Evolutionary conservation across 2,113 vertebrate species (phyloP).

Genomic region (Mirounga angustirostris): DNA sequence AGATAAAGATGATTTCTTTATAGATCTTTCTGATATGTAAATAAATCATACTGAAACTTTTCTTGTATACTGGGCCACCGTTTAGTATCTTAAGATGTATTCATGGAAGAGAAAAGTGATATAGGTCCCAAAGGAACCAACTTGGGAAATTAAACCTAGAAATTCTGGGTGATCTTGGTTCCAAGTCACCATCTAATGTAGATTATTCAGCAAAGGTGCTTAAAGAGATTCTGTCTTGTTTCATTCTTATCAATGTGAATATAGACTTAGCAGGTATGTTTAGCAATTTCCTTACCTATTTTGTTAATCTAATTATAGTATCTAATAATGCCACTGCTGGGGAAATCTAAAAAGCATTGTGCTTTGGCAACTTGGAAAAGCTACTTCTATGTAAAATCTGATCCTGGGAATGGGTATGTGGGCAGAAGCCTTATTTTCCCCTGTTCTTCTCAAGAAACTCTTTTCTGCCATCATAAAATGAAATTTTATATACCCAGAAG

Average conservation of each 20-base stretch:
- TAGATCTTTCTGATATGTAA: not conserved
- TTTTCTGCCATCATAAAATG: not conserved
- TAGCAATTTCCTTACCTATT: not conserved
- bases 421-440: not conserved
- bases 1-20: not conserved
- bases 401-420: not conserved
- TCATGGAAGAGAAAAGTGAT: not conserved
- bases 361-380: not conserved
- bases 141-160: conserved; percentile 2
- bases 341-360: not conserved
- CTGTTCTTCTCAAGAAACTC: not conserved
- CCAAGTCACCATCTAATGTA: not conserved
- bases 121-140: not conserved
- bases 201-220: not conserved
- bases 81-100: not conserved
- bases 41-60: not conserved
- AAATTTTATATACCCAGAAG: not conserved
- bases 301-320: not conserved
- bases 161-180: not conserved
- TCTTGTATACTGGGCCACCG: not conserved
- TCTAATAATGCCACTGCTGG: not conserved
- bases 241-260: not conserved
- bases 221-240: not conserved
- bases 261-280: not conserved
- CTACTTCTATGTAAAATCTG: not conserved